These are phyloP conservation scores for Erinaceus europaeus DNA, from an alignment of 2,113 vertebrate species.

Conservation along the genomic window DNA sequence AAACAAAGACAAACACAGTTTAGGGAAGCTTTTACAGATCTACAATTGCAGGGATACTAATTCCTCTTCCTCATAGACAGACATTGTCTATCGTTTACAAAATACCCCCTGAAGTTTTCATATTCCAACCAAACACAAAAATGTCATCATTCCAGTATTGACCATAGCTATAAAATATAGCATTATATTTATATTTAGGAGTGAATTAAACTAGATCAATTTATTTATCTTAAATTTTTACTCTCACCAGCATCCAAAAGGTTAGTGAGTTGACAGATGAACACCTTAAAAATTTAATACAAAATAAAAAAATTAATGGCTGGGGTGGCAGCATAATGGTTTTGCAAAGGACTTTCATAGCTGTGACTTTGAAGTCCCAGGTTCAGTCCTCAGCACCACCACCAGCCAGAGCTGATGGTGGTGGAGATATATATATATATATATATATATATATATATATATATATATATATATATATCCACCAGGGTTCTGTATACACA, in stretches of 20 bases:
- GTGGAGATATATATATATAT: too few relatives aligned
- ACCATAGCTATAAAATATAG: neutral
- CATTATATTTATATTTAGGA: neutral
- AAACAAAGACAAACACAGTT: neutral
- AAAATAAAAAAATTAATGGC: neutral
- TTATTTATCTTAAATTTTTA: neutral
- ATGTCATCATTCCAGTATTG: neutral
- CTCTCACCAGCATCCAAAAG: neutral
- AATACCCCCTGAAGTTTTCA: neutral
- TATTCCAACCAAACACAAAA: neutral
- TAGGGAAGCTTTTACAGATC: neutral
- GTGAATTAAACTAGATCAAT: neutral
- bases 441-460: too few relatives aligned
- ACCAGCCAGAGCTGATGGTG: too few relatives aligned
- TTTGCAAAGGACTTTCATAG: too few relatives aligned
- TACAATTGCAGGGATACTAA: neutral
- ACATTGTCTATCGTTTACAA: neutral
- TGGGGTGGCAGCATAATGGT: too few relatives aligned
- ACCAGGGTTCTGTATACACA: too few relatives aligned
- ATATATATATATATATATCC: too few relatives aligned
- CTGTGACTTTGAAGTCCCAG: too few relatives aligned
- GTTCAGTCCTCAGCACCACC: too few relatives aligned
- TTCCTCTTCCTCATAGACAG: neutral
- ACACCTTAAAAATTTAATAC: neutral
- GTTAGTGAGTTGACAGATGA: neutral